Evolutionary conservation across 1,140 invertebrate species (phyloP).

Genomic region (Drosophila burlai): DNA sequence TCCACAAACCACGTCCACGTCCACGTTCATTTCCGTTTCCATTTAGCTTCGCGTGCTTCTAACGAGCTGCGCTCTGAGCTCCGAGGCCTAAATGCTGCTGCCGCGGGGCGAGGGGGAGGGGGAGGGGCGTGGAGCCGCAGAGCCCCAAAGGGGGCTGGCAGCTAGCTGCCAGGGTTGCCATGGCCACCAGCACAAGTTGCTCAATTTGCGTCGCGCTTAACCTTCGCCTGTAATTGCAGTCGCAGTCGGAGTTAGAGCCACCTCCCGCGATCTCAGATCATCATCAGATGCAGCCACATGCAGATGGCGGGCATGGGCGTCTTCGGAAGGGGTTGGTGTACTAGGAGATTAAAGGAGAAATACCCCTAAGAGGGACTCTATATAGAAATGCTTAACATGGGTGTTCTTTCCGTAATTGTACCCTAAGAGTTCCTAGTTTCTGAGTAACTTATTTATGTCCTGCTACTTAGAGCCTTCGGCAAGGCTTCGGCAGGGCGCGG

Average conservation of each 20-base stretch:
- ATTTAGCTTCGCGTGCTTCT: slow-evolving; percentile 51
- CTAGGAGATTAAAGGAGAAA: no score
- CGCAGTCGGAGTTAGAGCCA: slow-evolving; percentile 16
- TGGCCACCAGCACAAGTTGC: slow-evolving; percentile 32
- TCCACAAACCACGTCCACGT: slow-evolving; percentile 48
- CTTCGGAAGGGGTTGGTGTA: background rate
- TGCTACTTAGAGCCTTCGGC: no score
- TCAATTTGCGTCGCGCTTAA: slow-evolving; percentile 43
- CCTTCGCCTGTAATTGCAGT: slow-evolving; percentile 67
- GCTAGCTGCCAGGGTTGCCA: slow-evolving; percentile 43
- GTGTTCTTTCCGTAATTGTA: no score
- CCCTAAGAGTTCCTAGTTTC: background rate
- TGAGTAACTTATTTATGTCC: background rate
- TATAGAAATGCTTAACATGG: no score
- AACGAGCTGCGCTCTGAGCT: slow-evolving; percentile 32
- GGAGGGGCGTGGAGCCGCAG: background rate
- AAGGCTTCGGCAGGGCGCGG: no score
- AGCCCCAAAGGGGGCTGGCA: background rate
- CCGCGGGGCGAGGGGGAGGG: no score
- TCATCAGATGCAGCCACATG: slow-evolving; percentile 40
- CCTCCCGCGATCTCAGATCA: slow-evolving; percentile 26
- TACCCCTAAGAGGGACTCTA: background rate
- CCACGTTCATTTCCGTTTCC: slow-evolving; percentile 52
- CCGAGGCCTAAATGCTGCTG: slow-evolving; percentile 31
- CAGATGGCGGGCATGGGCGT: slow-evolving; percentile 13